Base-by-base conservation (phyloP, 2,113 vertebrate genomes). In the Crotalus tigris region DNA sequence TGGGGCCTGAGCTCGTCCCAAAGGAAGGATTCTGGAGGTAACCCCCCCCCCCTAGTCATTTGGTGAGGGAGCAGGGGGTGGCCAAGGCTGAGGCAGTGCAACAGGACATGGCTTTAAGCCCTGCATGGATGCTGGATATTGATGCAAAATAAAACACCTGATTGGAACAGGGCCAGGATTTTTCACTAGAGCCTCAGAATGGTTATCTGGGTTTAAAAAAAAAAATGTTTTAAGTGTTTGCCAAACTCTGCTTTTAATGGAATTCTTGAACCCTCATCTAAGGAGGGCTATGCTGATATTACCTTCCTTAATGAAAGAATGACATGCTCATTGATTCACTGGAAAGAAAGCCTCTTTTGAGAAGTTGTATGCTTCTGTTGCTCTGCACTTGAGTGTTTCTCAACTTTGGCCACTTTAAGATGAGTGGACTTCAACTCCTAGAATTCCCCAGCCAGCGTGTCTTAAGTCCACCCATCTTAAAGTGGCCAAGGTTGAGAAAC, bases 11-110 rank as follows among this genome's bases (percentile, higher is more conserved):
- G 10, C 87, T 93, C 54, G 10, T 91, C 24, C 53, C 93, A 64
- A 91, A 93, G 87, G 90, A n/a, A 26, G 90, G 54, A 53, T 93
- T 85, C 29, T 93, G 93, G 93, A 93, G 93, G 93, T 93, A 21
- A 23, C 1, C 49, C 7, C 7, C 49, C 33, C 49, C 49, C 1
- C 7, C 49, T 4, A 26, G 13, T 29, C 7, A 3, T 39, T 81
- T 39, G 75, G 75, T 21, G 33, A 17, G 33, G 33, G 33, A 33
- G 33, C 49, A 81, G 1, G 0, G 75, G 17, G 17, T 39, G 15
- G 5, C n/a, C 69, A 33, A 19, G n/a, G 1, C 1, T 51, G 3
- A 46, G 57, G 11, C 3, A 33, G 17, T 3, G 49, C 39, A 81
- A 11, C 19, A 55, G 17, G 64, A 23, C 5, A 21, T 21, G 51